These are phyloP conservation scores for Tangara arthus DNA, from an alignment of 2,797 vertebrate species.

Conservation along the genomic window DNA sequence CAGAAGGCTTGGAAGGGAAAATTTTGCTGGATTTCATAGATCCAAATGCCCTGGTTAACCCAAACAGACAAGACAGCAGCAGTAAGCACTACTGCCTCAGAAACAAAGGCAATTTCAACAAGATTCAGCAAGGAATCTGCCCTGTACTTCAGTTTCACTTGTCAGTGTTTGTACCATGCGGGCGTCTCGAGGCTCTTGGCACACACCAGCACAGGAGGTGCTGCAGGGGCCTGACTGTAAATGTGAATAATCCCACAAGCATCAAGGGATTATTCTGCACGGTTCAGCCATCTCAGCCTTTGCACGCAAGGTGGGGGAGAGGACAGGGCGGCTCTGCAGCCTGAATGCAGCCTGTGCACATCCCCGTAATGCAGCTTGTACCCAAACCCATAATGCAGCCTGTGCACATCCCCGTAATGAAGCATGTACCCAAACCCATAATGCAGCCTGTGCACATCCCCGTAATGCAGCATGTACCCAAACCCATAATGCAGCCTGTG, in stretches of 20 bases:
- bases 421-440: too few species aligned
- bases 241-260: slow-evolving; percentile 18
- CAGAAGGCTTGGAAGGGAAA: neutral
- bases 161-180: neutral
- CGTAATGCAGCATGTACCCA: too few species aligned
- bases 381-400: fast-evolving
- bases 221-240: slow-evolving; percentile 11
- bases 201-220: neutral
- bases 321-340: neutral
- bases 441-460: fast-evolving
- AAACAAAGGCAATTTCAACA: slow-evolving; percentile 14
- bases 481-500: fast-evolving
- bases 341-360: fast-evolving
- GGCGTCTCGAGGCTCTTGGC: neutral
- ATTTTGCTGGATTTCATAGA: neutral
- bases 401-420: neutral
- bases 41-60: neutral
- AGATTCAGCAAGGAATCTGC: neutral
- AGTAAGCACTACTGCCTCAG: neutral
- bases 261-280: slow-evolving; percentile 26
- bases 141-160: neutral
- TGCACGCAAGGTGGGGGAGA: slow-evolving; percentile 6
- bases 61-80: neutral
- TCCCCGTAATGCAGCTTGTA: fast-evolving
- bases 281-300: slow-evolving; percentile 1